These are phyloP conservation scores for Anarsia innoxiella DNA, from an alignment of 2,888 invertebrate genomes.

Conservation along the genomic window DNA sequence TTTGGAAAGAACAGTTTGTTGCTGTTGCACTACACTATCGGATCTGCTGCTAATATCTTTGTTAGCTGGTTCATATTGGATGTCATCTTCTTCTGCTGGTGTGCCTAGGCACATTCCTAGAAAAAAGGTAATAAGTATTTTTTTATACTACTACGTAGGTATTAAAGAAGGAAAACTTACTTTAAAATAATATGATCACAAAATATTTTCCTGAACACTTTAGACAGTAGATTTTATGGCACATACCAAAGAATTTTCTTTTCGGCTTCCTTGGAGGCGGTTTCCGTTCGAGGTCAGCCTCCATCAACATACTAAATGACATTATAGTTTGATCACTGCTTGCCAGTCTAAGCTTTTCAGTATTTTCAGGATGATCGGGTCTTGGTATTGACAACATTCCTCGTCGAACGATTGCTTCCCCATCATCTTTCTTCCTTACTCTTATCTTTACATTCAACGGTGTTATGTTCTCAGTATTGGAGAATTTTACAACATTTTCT, in stretches of 20 bases:
- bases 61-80: constrained; percentile 31
- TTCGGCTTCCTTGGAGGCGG: constrained; percentile 28
- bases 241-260: constrained; percentile 32
- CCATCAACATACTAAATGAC: constrained; percentile 53
- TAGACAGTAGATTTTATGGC: too few species aligned
- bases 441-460: constrained; percentile 53
- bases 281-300: constrained; percentile 34
- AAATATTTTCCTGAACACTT: too few species aligned
- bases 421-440: constrained; percentile 43
- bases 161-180: too few species aligned
- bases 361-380: constrained; percentile 18
- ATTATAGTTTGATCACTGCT: constrained; percentile 59
- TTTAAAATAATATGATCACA: too few species aligned
- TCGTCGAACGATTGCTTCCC: constrained; percentile 13
- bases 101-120: constrained; percentile 43
- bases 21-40: constrained; percentile 21
- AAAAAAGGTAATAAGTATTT: too few species aligned
- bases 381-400: constrained; percentile 37
- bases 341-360: constrained; percentile 37
- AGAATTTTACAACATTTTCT: constrained; percentile 23
- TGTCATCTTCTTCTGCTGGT: constrained; percentile 37
- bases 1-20: constrained; percentile 4
- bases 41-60: constrained; percentile 21
- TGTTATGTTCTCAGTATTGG: constrained; percentile 26
- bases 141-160: too few species aligned